A percentile compares a stretch with the other conserved stretches of the same genome.
Evolutionary conservation across 2,113 vertebrate species (phyloP).

Genomic region (Marcusenius ussheri): DNA sequence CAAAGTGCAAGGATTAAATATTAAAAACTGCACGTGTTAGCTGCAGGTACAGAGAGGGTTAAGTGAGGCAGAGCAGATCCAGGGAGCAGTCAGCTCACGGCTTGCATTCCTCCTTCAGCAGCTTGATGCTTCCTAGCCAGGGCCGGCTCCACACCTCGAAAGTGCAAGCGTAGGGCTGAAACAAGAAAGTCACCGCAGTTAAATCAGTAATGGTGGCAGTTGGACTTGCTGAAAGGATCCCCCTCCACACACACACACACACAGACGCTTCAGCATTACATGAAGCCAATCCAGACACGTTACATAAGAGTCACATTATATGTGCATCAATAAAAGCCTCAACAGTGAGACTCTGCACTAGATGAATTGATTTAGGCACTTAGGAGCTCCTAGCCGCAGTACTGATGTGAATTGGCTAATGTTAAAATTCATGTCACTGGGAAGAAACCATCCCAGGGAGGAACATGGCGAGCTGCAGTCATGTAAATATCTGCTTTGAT

Average conservation of each 20-base stretch:
- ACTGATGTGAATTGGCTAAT: neutral
- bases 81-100: neutral
- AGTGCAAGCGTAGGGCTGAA: constrained; percentile 45
- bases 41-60: neutral
- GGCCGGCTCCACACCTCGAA: constrained; percentile 48
- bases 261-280: neutral
- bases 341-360: neutral
- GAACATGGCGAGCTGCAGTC: neutral
- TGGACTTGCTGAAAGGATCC: neutral
- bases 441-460: neutral
- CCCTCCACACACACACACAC: too few relatives aligned
- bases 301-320: neutral
- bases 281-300: neutral
- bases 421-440: neutral
- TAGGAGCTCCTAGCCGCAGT: neutral
- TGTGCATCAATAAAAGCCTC: neutral
- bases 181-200: neutral
- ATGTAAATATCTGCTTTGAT: neutral
- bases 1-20: neutral
- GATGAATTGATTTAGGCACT: neutral
- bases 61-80: neutral
- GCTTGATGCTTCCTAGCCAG: neutral
- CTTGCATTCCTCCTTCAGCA: constrained; percentile 19
- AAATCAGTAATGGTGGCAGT: neutral
- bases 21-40: neutral